phyloP scores from a whole-genome alignment of 1,140 invertebrate genomes.

The Arion vulgaris region DNA sequence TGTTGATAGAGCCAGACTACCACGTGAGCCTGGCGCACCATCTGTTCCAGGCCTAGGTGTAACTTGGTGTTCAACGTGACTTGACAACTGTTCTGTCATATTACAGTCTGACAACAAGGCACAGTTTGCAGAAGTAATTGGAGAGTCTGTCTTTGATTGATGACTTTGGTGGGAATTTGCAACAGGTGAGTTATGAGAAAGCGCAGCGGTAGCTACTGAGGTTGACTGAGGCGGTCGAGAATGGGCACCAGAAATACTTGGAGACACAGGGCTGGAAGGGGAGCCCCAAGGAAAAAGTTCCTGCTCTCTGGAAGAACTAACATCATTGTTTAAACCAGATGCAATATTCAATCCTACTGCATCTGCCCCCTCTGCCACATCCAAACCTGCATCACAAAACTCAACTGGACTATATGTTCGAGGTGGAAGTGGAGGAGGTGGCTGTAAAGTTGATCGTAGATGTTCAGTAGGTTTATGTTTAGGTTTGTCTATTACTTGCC shows the following conservation, averaged over 20 bases:
- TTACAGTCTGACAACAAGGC: background rate
- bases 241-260: background rate
- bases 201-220: background rate
- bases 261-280: conserved; percentile 2
- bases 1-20: conserved; percentile 32
- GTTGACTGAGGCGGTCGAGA: background rate
- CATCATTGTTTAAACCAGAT: background rate
- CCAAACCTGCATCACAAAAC: conserved; percentile 33
- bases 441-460: conserved; percentile 38
- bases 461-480: background rate
- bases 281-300: conserved; percentile 48
- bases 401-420: conserved; percentile 66
- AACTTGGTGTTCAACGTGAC: background rate
- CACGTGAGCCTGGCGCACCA: conserved; percentile 39
- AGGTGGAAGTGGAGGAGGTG: conserved; percentile 64
- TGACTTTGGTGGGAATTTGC: background rate
- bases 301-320: conserved; percentile 2
- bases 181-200: background rate
- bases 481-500: conserved; percentile 38
- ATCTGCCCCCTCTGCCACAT: background rate
- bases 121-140: background rate
- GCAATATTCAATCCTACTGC: background rate
- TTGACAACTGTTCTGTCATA: background rate
- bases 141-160: background rate
- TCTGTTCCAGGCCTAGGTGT: conserved; percentile 28